A percentile compares a stretch with the other conserved stretches of the same genome.
Evolutionary conservation across 92 coral and sea anemone species (phyloP).

Genomic region (Zoanthus gigantus): DNA sequence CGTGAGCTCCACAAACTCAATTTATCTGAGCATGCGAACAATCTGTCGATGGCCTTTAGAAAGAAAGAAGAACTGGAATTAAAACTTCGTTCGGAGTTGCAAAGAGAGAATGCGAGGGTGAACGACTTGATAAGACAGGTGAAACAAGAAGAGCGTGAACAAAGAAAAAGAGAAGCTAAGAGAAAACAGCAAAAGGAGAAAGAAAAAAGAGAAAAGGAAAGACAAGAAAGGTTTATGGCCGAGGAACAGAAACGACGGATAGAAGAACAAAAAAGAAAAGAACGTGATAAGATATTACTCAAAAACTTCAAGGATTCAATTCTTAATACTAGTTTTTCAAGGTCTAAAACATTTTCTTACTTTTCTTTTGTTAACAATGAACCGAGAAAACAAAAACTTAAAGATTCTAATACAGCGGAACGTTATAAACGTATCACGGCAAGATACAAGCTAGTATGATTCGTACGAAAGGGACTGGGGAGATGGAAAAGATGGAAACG

Average conservation of each 20-base stretch:
- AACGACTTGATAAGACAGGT: not conserved
- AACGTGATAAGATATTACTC: constrained; percentile 65
- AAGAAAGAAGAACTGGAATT: constrained; percentile 44
- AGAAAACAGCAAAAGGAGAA: not conserved
- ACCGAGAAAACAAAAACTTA: not conserved
- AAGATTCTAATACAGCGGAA: no score
- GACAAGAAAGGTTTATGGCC: constrained; percentile 3
- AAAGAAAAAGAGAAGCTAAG: constrained; percentile 5
- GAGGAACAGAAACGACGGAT: constrained; percentile 56
- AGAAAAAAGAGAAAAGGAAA: not conserved
- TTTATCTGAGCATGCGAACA: constrained; percentile 64
- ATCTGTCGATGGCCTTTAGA: constrained; percentile 50
- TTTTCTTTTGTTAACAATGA: constrained; percentile 9
- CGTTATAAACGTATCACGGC: no score
- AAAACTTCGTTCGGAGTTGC: constrained; percentile 22
- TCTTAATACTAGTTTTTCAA: constrained; percentile 43
- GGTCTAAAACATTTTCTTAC: constrained; percentile 30
- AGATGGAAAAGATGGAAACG: no score
- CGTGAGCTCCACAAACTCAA: constrained; percentile 63
- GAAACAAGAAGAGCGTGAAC: constrained; percentile 31
- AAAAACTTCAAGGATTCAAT: constrained; percentile 54
- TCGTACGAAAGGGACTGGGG: no score
- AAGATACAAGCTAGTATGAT: no score
- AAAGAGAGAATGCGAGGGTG: not conserved
- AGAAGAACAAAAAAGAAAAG: constrained; percentile 62